Conservation (phyloP, 2,113 vertebrate genomes). For the Numida meleagris region DNA sequence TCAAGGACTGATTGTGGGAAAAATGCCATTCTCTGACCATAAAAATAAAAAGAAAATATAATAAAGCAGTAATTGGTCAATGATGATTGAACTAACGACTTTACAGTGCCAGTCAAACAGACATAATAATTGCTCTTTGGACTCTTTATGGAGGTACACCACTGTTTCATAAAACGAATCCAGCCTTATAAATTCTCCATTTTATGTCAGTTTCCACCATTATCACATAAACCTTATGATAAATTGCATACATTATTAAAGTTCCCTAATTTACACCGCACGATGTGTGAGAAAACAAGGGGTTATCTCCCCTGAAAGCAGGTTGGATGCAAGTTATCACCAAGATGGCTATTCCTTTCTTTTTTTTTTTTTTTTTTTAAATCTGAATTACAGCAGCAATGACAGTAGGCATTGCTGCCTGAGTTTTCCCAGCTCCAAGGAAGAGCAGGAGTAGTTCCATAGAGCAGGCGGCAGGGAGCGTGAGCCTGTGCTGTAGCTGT, state of each 20-base stretch:
- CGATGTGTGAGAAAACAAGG: not conserved
- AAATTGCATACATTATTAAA: conserved; percentile 53
- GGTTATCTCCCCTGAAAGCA: conserved; percentile 19
- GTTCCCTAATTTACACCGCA: conserved; percentile 49
- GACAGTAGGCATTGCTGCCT: not conserved
- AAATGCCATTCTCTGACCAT: conserved; percentile 73
- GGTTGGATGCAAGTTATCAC: not conserved
- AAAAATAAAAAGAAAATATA: conserved; percentile 82
- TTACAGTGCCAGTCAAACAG: conserved; percentile 72
- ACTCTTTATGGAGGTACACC: conserved; percentile 72
- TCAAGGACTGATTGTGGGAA: conserved; percentile 80
- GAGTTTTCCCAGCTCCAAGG: not conserved
- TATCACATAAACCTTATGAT: conserved; percentile 2
- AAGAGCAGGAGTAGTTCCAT: not conserved
- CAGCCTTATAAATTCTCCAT: conserved; percentile 67
- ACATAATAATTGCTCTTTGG: conserved; percentile 78
- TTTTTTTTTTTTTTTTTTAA: not conserved
- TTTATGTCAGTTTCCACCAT: conserved; percentile 61
- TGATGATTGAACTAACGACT: conserved; percentile 73
- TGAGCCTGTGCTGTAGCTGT: rapidly evolving
- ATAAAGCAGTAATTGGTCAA: conserved; percentile 81
- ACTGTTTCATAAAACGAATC: conserved; percentile 75
- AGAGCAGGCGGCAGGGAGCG: not conserved
- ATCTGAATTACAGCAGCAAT: not conserved
- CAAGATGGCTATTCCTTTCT: not conserved